Evolutionary conservation across 2,113 vertebrate species (phyloP), one percentile per base, ranked within the genome.

Genomic region (Aptenodytes forsteri): DNA sequence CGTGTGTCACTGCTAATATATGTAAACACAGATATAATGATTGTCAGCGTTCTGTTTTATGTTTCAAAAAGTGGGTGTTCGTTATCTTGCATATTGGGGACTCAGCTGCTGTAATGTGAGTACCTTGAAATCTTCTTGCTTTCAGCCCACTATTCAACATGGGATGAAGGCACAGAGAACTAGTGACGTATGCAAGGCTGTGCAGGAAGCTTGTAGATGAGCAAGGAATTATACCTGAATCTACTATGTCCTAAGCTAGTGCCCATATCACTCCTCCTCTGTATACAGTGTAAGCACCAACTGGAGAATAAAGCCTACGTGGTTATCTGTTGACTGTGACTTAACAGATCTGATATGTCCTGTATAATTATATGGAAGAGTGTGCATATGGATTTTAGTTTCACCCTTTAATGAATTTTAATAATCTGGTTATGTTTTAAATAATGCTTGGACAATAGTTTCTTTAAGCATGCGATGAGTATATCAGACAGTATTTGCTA

Each of bases 1-100:
- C 0, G 0, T 16, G 8, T 47, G 30, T 82, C 22, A 32, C 21
- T 84, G 16, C 22, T 56, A 11, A 4, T 16, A 40, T 18, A 19
- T 5, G 12, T 81, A 59, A 90, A 71, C 25, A 34, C 17, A 55
- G 18, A 11, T 21, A 3, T 3, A 52, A 27, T 8, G 13, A 38
- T 44, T 78, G 26, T 49, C 46, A 81, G 72, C 36, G 69, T 75
- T 89, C 72, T 73, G 3, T 4, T 88, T 90, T 72, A 16, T 16
- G 23, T 69, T 86, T 88, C 36, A 29, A 40, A 49, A 49, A 54
- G 17, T 54, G 49, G 2, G 6, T 7, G 3, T 67, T 89, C 0
- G 0, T 85, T 76, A 16, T 76, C 17, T 72, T 76, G 21, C 7
- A 0, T 80, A 15, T 25, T 46, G 49, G 44, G 11, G 52, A 54